These are phyloP conservation scores for Choreutis nemorana DNA, from an alignment of 2,888 invertebrate genomes.

Conservation along the genomic window DNA sequence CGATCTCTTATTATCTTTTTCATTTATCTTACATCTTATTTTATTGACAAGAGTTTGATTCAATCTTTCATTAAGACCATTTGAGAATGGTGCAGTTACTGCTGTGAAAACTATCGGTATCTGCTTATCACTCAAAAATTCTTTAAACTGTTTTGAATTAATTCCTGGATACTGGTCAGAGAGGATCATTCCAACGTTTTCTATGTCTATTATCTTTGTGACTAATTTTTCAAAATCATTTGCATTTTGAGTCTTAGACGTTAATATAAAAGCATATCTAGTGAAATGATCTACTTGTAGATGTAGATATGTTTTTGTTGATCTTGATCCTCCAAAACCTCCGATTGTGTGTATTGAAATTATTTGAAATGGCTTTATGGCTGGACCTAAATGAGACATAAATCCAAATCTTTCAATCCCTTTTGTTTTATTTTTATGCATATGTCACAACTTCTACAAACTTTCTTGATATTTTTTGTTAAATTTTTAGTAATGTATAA, in stretches of 20 bases:
- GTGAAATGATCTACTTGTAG: slow-evolving; percentile 13
- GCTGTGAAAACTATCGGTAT: slow-evolving; percentile 21
- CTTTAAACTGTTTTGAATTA: slow-evolving; percentile 16
- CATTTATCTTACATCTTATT: slow-evolving; percentile 10
- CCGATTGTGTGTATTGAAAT: neutral
- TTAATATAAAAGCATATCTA: slow-evolving; percentile 14
- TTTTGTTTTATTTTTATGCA: slow-evolving; percentile 8
- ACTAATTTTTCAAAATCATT: slow-evolving; percentile 12
- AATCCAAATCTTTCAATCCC: slow-evolving; percentile 4
- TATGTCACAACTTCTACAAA: slow-evolving; percentile 7
- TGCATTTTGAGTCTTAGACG: slow-evolving; percentile 14
- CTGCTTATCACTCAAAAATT: slow-evolving; percentile 9
- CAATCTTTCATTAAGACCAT: neutral
- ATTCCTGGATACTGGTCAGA: slow-evolving; percentile 20
- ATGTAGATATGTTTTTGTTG: slow-evolving; percentile 9
- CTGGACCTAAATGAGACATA: neutral
- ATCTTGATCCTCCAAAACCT: slow-evolving; percentile 1
- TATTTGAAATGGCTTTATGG: neutral
- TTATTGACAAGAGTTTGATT: slow-evolving; percentile 9
- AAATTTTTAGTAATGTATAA: slow-evolving; percentile 8
- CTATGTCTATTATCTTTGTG: slow-evolving; percentile 4
- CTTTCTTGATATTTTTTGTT: slow-evolving; percentile 7
- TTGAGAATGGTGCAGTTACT: slow-evolving; percentile 10
- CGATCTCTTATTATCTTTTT: slow-evolving; percentile 11
- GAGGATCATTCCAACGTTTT: slow-evolving; percentile 11